Percentiles rank a stretch among this genome's conserved stretches.
Conservation (phyloP, 2,888 invertebrate genomes). For the Calliphora vomitoria region DNA sequence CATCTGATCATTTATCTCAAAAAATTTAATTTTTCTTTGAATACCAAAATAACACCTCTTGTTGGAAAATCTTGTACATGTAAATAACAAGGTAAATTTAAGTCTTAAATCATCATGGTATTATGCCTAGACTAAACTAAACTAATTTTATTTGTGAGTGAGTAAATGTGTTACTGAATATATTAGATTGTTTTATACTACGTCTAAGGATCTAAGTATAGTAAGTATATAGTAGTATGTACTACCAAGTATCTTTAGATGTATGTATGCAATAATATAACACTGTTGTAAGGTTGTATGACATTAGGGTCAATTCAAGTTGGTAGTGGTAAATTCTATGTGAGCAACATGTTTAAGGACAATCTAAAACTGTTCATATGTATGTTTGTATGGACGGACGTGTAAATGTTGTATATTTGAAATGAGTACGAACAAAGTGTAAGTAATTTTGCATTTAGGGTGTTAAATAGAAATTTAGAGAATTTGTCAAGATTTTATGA, state of each 20-base stretch:
- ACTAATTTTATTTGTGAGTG: slow-evolving; percentile 69
- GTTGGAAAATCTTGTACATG: too few species aligned
- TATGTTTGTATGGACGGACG: background rate
- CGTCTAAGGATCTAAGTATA: slow-evolving; percentile 3
- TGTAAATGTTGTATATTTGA: too few species aligned
- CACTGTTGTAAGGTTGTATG: slow-evolving; percentile 37
- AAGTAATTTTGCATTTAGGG: slow-evolving; percentile 56
- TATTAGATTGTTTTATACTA: slow-evolving; percentile 44
- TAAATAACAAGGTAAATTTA: slow-evolving; percentile 63
- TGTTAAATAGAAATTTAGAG: slow-evolving; percentile 63
- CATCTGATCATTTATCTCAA: too few species aligned
- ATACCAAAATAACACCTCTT: too few species aligned
- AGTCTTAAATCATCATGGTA: slow-evolving; percentile 68
- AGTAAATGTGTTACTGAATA: slow-evolving; percentile 32
- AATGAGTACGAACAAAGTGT: slow-evolving; percentile 25
- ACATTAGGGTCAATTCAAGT: slow-evolving; percentile 62
- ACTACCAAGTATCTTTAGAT: background rate
- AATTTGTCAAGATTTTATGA: slow-evolving; percentile 70
- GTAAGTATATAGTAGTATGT: background rate
- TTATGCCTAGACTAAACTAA: slow-evolving; percentile 62
- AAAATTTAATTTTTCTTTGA: too few species aligned
- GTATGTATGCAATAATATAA: background rate
- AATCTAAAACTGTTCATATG: slow-evolving; percentile 9
- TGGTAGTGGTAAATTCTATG: slow-evolving; percentile 50
- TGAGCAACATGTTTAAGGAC: slow-evolving; percentile 58